A percentile compares a stretch with the other conserved stretches of the same genome.
Conservation (phyloP, 2,113 vertebrate species). For the Australoheros scitulus region DNA sequence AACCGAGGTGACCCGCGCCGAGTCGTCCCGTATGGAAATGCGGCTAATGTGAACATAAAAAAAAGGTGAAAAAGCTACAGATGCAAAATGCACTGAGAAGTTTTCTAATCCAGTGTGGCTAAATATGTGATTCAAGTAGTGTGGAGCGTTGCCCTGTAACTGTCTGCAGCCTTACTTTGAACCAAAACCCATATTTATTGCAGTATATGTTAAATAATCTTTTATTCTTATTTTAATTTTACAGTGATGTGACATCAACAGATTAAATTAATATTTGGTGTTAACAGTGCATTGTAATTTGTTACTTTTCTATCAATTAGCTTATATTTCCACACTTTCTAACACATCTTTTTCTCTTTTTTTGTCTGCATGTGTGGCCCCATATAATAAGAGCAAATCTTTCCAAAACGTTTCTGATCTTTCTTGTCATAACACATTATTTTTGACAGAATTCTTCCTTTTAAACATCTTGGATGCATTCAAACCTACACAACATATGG, state of each 20-base stretch:
- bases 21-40: no score
- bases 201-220: no score
- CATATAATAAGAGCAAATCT: not conserved
- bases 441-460: not conserved
- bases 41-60: not conserved
- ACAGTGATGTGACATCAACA: not conserved
- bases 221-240: not conserved
- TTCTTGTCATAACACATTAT: not conserved
- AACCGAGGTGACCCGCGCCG: no score
- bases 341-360: not conserved
- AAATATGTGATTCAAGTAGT: slow-evolving; percentile 9
- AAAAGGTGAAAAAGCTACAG: not conserved
- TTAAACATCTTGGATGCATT: not conserved
- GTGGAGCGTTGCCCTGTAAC: not conserved
- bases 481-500: not conserved
- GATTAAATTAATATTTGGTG: not conserved
- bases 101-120: not conserved
- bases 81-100: not conserved
- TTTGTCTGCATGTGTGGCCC: not conserved
- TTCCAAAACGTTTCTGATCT: not conserved
- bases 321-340: not conserved
- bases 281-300: not conserved
- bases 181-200: not conserved
- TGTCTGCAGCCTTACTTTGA: not conserved
- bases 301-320: not conserved